Evolutionary conservation across 2,113 vertebrate species (phyloP), one percentile per base, ranked within the genome.

Genomic region (Anarhynchus alexandrinus): DNA sequence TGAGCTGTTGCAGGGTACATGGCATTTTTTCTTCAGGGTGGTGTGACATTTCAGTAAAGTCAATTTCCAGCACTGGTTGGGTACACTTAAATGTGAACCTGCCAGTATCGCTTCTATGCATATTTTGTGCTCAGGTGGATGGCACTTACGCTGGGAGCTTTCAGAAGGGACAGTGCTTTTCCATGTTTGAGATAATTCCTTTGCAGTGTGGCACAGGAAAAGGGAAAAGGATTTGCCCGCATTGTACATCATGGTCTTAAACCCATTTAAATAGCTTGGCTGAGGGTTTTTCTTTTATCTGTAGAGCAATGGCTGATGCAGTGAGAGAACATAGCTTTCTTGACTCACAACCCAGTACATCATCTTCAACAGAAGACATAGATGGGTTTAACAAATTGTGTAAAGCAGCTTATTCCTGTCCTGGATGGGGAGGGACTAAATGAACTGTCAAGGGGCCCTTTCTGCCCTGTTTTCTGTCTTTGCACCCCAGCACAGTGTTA

Each of bases 61-160:
- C 25, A 57, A 15, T 7, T 76, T 80, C 25, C 43, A 65, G 73
- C 19, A 30, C 25, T 51, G 38, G 26, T 38, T 42, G 14, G 3
- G 10, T 52, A 64, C 16, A 36, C 14, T 62, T 55, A 51, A 66
- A 79, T 62, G 71, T 81, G 62, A 74, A 67, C 7, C 18, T 62
- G 36, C 19, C 51, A n/a, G 7, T 51, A 11, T 51, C 0, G 0
- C 19, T 70, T 65, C 58, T 77, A 7, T 40, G 72, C 13, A 3
- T 73, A 34, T 21, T 36, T 38, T 81, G 34, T 54, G 36, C 59
- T 67, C 71, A 36, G 51, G 34, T 67, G 57, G 17, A 21, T 64
- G n/a, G n/a, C 3, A 40, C 5, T 47, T 81, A 30, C 3, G 17
- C 13, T 76, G 66, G n/a, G 38, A 66, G 29, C 17, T 82, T 82